A percentile compares a stretch with the other conserved stretches of the same genome.
Conservation (phyloP, 2,888 invertebrate genomes). For the Opisthograptis luteolata region DNA sequence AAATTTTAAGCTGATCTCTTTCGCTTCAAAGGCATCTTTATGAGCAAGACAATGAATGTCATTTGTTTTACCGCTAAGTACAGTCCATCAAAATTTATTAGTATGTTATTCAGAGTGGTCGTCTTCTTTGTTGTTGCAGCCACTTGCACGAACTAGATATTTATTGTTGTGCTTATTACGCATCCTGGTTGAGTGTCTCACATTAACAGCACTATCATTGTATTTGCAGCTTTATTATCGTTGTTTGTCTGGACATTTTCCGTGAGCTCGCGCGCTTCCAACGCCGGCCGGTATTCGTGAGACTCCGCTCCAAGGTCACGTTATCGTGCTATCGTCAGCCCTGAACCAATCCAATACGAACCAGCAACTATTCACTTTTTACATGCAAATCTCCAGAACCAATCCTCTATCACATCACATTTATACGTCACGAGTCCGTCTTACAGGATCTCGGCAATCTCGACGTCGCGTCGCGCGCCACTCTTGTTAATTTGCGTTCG, state of each 20-base stretch:
- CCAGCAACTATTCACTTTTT: conserved; percentile 49
- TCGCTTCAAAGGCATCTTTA: conserved; percentile 20
- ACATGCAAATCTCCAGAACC: conserved; percentile 41
- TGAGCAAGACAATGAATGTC: conserved; percentile 28
- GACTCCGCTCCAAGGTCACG: conserved; percentile 78
- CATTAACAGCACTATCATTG: conserved; percentile 58
- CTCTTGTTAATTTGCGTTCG: conserved; percentile 73
- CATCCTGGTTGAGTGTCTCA: conserved; percentile 43
- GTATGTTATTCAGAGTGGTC: conserved; percentile 23
- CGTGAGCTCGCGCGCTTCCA: conserved; percentile 69
- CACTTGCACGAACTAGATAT: conserved; percentile 8
- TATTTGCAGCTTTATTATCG: conserved; percentile 64
- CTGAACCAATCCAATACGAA: conserved; percentile 71
- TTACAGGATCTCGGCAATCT: conserved; percentile 81
- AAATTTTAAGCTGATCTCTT: conserved; percentile 53
- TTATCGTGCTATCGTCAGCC: conserved; percentile 81
- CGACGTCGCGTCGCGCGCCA: conserved; percentile 67
- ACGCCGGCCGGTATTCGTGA: conserved; percentile 78
- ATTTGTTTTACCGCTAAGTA: conserved; percentile 15
- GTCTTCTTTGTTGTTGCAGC: conserved; percentile 21
- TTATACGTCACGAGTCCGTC: conserved; percentile 59
- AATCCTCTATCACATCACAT: conserved; percentile 47
- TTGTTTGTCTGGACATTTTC: conserved; percentile 78
- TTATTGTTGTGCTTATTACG: conserved; percentile 31
- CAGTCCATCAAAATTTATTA: conserved; percentile 15